A percentile compares a stretch with the other conserved stretches of the same genome.
Conservation (phyloP, 2,888 invertebrate species). For the Crossocerus cetratus region DNA sequence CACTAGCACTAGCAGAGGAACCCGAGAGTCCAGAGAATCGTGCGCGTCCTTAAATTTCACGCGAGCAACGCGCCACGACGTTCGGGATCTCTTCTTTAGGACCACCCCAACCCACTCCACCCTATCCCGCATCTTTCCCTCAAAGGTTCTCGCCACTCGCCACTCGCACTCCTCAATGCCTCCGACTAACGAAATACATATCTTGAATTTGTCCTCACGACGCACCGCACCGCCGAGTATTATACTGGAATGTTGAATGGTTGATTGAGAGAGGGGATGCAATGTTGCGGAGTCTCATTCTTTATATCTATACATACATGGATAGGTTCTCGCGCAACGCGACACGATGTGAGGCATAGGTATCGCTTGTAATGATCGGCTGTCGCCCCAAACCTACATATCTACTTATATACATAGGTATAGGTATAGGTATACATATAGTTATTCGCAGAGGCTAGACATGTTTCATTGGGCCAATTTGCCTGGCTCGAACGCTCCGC, state of each 20-base stretch:
- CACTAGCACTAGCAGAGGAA: neutral
- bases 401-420: too few species aligned
- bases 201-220: neutral
- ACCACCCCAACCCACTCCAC: neutral
- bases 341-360: too few species aligned
- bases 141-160: neutral
- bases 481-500: neutral
- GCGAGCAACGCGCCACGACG: conserved; percentile 49
- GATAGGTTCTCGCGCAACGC: too few species aligned
- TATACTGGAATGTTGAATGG: neutral
- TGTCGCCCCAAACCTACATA: too few species aligned
- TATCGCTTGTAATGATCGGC: too few species aligned
- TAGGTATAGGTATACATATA: too few species aligned
- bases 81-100: conserved; percentile 12
- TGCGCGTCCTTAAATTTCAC: conserved; percentile 62
- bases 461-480: conserved; percentile 2
- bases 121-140: neutral
- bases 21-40: conserved; percentile 30
- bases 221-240: neutral
- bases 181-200: conserved; percentile 4
- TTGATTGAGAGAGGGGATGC: neutral
- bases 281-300: too few species aligned
- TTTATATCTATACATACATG: too few species aligned
- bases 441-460: too few species aligned
- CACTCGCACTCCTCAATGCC: neutral